These are phyloP conservation scores for Brachypterus glaber DNA, from an alignment of 2,888 invertebrate species.

Conservation along the genomic window DNA sequence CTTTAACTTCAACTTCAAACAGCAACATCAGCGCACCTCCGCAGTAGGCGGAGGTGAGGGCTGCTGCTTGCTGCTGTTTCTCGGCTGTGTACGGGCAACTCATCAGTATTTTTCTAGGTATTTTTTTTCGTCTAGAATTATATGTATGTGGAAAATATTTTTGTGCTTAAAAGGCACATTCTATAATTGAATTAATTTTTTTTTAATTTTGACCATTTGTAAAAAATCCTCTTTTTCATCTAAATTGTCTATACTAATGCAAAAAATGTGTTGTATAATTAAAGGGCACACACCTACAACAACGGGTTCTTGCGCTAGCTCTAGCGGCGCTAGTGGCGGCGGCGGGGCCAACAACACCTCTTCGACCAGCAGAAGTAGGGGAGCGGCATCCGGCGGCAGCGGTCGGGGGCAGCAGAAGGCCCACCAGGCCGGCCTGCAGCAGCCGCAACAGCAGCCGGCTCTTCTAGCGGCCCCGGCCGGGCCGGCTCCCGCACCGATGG, in stretches of 20 bases:
- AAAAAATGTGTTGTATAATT: conserved; percentile 14
- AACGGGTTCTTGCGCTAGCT: conserved; percentile 62
- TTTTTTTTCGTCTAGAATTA: too few relatives aligned
- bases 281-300: conserved; percentile 37
- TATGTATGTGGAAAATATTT: too few relatives aligned
- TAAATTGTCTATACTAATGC: background rate
- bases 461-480: conserved; percentile 20
- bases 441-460: conserved; percentile 38
- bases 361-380: conserved; percentile 21
- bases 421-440: conserved; percentile 28
- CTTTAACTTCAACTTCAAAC: too few relatives aligned
- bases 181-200: too few relatives aligned
- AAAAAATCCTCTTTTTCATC: too few relatives aligned
- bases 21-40: too few relatives aligned
- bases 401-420: conserved; percentile 23
- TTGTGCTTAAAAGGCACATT: too few relatives aligned
- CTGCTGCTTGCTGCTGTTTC: too few relatives aligned
- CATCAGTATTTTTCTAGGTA: too few relatives aligned
- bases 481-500: conserved; percentile 16
- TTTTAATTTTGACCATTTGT: too few relatives aligned
- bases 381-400: conserved; percentile 36
- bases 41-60: too few relatives aligned
- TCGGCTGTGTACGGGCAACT: too few relatives aligned
- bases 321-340: conserved; percentile 37
- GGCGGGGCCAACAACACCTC: conserved; percentile 16